Evolutionary conservation across 2,888 invertebrate genomes (phyloP), one percentile per base, ranked within the genome.

Genomic region (Pachliopta kotzebuea): DNA sequence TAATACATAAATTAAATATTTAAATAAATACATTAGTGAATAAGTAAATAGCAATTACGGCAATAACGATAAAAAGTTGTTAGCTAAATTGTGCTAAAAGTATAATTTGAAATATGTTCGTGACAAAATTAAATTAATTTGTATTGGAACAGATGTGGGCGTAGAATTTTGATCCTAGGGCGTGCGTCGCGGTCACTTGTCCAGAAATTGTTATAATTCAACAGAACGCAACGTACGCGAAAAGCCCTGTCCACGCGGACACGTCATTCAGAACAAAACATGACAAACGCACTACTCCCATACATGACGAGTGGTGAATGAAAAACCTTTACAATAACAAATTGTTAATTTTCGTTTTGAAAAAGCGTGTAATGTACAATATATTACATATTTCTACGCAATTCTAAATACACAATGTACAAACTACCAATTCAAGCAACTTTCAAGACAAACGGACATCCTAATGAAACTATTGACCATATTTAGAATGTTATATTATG

Each of bases 201-300:
- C 78, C 79, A 80, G 79, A 85, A 83, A 85, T 86, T 86, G 85
- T 88, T n/a, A 86, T 82, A 88, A 89, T 90, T 89, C 86, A 77
- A 80, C 78, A 79, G 70, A 72, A 71, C 80, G 81, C 84, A 86
- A 88, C 87, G 85, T 84, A 83, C 77, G 74, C 85, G 84, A 89
- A 86, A 86, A 74, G 82, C 76, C 78, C 76, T 75, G 86, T 85
- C 86, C 83, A 71, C 77, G 75, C 76, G 86, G 84, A 78, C 79
- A 76, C 84, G 76, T 84, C 84, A 83, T 77, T 81, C 74, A 69
- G 78, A 86, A 90, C 88, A 90, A 89, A 87, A 84, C 86, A 70
- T 88, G 91, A 85, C 91, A 90, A 88, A 85, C 82, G 75, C 90
- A 90, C 79, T 73, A 77, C 75, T 78, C 80, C n/a, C 72, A 76